A percentile compares a stretch with the other conserved stretches of the same genome.
Conservation (phyloP, 2,888 invertebrate species). For the Agrenia bidenticulata region DNA sequence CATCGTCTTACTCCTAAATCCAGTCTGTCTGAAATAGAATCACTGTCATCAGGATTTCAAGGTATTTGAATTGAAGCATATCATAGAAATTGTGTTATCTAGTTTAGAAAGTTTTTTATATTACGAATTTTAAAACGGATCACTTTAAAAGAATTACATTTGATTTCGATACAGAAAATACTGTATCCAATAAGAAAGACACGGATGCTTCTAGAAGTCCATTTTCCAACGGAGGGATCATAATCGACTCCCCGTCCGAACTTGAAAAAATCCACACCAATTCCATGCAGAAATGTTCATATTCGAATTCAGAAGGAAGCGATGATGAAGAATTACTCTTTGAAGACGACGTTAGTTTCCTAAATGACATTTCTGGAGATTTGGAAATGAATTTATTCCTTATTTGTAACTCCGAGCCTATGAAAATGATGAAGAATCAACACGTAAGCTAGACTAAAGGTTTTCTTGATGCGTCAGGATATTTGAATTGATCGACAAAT, state of each 20-base stretch:
- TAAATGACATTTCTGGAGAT: slow-evolving; percentile 13
- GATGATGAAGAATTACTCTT: slow-evolving; percentile 1
- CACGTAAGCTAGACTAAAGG: too few relatives aligned
- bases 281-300: background rate
- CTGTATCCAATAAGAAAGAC: too few relatives aligned
- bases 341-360: background rate
- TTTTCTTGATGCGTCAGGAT: too few relatives aligned
- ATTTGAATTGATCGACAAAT: background rate
- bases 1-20: slow-evolving; percentile 8
- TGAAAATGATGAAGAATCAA: background rate
- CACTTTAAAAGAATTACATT: too few relatives aligned
- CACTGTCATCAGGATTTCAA: slow-evolving; percentile 6
- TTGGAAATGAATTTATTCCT: slow-evolving; percentile 8
- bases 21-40: slow-evolving; percentile 2
- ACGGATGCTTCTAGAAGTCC: too few relatives aligned
- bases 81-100: too few relatives aligned
- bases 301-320: background rate
- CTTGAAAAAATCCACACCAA: background rate
- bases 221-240: background rate
- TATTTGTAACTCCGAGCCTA: background rate
- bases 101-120: too few relatives aligned
- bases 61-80: too few relatives aligned
- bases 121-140: too few relatives aligned
- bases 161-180: too few relatives aligned
- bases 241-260: background rate